These are phyloP conservation scores for Syndactyla subalaris DNA, from an alignment of 2,797 vertebrate genomes.

Conservation along the genomic window DNA sequence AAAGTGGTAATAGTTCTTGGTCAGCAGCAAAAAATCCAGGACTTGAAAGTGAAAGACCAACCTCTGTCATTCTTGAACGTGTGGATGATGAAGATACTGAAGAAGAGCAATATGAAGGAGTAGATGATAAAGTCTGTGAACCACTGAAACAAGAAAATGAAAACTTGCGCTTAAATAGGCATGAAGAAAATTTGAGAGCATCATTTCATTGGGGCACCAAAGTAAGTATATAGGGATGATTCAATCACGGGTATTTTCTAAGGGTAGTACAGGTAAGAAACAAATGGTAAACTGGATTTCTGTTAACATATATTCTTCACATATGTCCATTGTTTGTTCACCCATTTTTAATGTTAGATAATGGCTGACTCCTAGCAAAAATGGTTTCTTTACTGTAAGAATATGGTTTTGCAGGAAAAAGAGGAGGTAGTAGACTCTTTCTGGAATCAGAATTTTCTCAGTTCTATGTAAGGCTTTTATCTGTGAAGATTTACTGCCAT, in stretches of 20 bases:
- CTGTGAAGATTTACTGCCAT: not conserved
- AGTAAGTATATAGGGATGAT: slow-evolving; percentile 25
- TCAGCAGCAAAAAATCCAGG: not conserved
- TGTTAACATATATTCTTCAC: not conserved
- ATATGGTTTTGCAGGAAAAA: not conserved
- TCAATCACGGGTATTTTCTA: not conserved
- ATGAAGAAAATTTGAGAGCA: not conserved
- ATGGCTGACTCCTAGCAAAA: not conserved
- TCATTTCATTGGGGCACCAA: not conserved
- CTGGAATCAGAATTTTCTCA: not conserved
- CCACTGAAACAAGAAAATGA: not conserved
- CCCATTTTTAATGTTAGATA: not conserved
- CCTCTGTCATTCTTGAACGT: not conserved
- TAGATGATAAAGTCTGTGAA: slow-evolving; percentile 21
- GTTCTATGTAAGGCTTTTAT: not conserved
- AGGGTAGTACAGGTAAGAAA: not conserved
- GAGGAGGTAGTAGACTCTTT: not conserved
- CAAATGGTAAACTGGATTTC: not conserved
- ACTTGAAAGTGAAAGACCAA: not conserved
- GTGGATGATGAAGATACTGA: not conserved
- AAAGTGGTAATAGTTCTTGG: slow-evolving; percentile 8
- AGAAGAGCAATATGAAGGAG: not conserved
- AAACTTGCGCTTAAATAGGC: not conserved
- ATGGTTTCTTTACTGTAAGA: not conserved
- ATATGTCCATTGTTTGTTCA: not conserved